These are phyloP conservation scores for Triplophysa bombifrons DNA, from an alignment of 2,797 vertebrate species.

Conservation along the genomic window DNA sequence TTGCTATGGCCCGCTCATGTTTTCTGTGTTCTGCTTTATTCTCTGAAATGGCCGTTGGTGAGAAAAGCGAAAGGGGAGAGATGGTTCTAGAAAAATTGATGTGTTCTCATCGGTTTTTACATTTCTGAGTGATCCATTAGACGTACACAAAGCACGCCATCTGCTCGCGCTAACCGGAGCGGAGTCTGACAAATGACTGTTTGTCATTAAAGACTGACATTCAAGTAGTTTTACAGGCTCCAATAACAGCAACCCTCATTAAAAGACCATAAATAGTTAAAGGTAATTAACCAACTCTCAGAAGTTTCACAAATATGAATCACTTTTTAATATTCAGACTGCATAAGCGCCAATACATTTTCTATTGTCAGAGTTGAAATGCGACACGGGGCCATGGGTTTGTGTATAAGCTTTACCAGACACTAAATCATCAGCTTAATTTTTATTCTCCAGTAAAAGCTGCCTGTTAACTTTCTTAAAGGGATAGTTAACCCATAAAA, in stretches of 20 bases:
- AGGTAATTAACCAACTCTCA: slow-evolving; percentile 2
- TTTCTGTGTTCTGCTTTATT: slow-evolving; percentile 38
- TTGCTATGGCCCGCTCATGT: slow-evolving; percentile 37
- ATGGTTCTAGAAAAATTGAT: slow-evolving; percentile 44
- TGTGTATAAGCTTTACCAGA: background rate
- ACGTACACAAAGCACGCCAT: slow-evolving; percentile 48
- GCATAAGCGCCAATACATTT: background rate
- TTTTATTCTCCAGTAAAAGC: background rate
- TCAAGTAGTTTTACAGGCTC: slow-evolving; percentile 20
- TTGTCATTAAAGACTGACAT: slow-evolving; percentile 46
- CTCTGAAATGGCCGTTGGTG: slow-evolving; percentile 4
- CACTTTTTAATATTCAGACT: background rate
- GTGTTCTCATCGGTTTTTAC: slow-evolving; percentile 34
- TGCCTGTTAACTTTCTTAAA: background rate
- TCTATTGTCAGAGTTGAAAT: background rate
- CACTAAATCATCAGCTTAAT: background rate
- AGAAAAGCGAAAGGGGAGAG: slow-evolving; percentile 15
- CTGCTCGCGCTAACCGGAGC: slow-evolving; percentile 48
- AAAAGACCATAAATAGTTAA: slow-evolving; percentile 21
- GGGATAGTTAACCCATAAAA: too few species aligned
- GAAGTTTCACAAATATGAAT: background rate
- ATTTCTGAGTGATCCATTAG: slow-evolving; percentile 47
- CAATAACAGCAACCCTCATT: slow-evolving; percentile 12
- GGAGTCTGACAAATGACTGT: slow-evolving; percentile 42
- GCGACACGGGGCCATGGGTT: background rate